Evolutionary conservation across 64 coral and sea anemone genomes (phyloP).

Genomic region (Porites lutea): DNA sequence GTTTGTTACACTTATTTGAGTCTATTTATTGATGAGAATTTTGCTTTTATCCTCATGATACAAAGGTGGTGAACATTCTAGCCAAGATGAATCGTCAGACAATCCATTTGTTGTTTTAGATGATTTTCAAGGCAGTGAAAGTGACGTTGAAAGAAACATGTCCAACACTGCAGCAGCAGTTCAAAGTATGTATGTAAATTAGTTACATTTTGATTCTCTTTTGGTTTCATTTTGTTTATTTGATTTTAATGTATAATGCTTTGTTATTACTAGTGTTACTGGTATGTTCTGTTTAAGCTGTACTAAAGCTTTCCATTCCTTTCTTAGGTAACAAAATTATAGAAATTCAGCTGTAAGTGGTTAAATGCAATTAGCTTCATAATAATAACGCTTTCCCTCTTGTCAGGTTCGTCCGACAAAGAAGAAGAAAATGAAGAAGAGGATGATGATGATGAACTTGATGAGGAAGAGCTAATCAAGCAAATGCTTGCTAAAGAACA

Average conservation of each 20-base stretch:
- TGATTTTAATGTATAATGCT: background rate
- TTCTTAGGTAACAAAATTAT: background rate
- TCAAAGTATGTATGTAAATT: constrained; percentile 27
- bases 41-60: background rate
- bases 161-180: background rate
- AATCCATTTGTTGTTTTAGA: constrained; percentile 19
- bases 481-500: constrained; percentile 95
- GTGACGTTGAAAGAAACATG: constrained; percentile 21
- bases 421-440: constrained; percentile 33
- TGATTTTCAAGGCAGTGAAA: background rate
- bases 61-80: background rate
- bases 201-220: background rate
- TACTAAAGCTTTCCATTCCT: background rate
- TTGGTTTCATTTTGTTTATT: background rate
- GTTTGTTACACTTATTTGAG: background rate
- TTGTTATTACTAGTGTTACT: too few species aligned
- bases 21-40: background rate
- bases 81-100: constrained; percentile 29
- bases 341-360: background rate
- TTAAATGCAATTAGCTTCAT: background rate
- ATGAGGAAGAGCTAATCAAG: constrained; percentile 94
- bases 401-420: constrained; percentile 8
- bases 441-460: constrained; percentile 89
- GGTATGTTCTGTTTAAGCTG: too few species aligned
- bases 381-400: background rate